A percentile compares a stretch with the other conserved stretches of the same genome.
These are phyloP conservation scores for Xenops minutus DNA, from an alignment of 2,797 vertebrate species.

Conservation along the genomic window DNA sequence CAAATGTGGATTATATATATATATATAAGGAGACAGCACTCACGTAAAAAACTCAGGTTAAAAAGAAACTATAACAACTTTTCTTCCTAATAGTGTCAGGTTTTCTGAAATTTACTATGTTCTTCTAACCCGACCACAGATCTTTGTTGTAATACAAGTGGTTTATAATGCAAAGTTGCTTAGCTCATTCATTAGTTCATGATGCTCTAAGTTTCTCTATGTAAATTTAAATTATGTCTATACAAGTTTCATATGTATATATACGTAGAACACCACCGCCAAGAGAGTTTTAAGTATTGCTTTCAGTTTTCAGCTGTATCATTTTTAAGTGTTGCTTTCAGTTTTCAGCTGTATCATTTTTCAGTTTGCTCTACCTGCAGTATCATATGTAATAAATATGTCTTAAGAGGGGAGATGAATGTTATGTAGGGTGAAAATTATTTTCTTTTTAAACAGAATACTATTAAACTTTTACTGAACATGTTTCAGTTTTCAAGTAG, in stretches of 20 bases:
- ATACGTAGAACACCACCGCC: background rate
- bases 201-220: background rate
- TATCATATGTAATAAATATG: background rate
- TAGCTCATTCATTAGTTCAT: background rate
- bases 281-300: background rate
- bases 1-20: background rate
- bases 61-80: background rate
- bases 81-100: background rate
- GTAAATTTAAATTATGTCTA: background rate
- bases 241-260: background rate
- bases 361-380: background rate
- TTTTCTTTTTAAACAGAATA: background rate
- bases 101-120: background rate
- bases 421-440: background rate
- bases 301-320: background rate
- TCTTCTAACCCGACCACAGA: background rate
- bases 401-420: background rate
- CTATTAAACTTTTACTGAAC: background rate
- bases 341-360: background rate
- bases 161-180: background rate
- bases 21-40: background rate
- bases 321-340: background rate
- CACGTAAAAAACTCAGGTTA: background rate
- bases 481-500: background rate
- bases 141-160: background rate